Evolutionary conservation across 2,888 invertebrate genomes (phyloP).

Genomic region (Watsonalla cultraria): DNA sequence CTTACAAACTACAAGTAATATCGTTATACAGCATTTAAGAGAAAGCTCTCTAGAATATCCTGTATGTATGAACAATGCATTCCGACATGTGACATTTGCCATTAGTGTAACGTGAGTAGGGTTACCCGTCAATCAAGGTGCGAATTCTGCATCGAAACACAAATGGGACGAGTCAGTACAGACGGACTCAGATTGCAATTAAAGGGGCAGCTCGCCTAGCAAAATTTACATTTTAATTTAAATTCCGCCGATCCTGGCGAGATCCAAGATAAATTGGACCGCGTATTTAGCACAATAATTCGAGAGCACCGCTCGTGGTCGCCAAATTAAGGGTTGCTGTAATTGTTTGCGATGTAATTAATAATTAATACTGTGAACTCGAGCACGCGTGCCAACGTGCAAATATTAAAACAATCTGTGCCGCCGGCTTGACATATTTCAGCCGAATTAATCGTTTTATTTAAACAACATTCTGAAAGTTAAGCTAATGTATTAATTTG

Average conservation of each 20-base stretch:
- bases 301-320: conserved; percentile 56
- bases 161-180: conserved; percentile 53
- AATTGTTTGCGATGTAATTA: conserved; percentile 70
- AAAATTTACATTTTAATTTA: conserved; percentile 78
- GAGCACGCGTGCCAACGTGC: conserved; percentile 17
- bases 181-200: conserved; percentile 63
- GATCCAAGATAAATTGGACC: conserved; percentile 72
- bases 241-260: conserved; percentile 72
- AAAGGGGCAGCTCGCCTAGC: conserved; percentile 58
- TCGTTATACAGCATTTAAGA: no score
- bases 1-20: no score
- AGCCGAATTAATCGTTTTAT: conserved; percentile 5
- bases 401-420: conserved; percentile 21
- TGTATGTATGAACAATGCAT: no score
- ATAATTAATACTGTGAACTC: conserved; percentile 56
- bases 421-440: conserved; percentile 19
- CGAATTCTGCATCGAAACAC: conserved; percentile 34
- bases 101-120: not conserved
- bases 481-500: not conserved
- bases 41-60: no score
- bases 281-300: conserved; percentile 72
- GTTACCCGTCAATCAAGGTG: conserved; percentile 29
- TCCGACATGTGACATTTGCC: not conserved
- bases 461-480: conserved; percentile 1
- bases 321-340: conserved; percentile 58